These are phyloP conservation scores for Chionodraco myersi DNA, from an alignment of 2,113 vertebrate genomes.

Conservation along the genomic window DNA sequence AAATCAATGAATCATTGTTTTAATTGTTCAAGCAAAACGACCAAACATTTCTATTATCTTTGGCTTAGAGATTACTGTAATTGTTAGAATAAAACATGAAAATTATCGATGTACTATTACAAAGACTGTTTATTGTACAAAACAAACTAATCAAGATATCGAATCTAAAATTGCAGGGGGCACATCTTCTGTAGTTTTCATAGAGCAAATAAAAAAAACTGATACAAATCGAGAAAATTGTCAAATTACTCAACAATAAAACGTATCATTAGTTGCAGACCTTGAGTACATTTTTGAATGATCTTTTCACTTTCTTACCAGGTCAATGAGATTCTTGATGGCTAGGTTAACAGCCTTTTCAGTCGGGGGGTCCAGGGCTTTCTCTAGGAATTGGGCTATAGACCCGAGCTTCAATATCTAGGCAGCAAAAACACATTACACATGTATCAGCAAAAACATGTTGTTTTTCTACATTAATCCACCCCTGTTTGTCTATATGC, in stretches of 20 bases:
- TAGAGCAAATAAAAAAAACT: no score
- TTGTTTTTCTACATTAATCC: background rate
- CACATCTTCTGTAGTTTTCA: no score
- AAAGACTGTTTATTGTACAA: background rate
- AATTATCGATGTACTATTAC: background rate
- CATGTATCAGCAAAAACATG: background rate
- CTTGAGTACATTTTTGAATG: background rate
- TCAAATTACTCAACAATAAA: background rate
- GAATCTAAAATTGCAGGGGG: background rate
- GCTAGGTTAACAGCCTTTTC: slow-evolving; percentile 88
- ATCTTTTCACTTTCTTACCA: slow-evolving; percentile 83
- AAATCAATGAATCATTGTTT: no score
- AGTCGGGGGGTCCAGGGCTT: slow-evolving; percentile 92
- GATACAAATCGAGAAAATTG: no score
- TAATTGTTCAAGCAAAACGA: no score
- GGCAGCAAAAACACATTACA: slow-evolving; percentile 22
- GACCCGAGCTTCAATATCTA: slow-evolving; percentile 94
- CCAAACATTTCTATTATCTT: no score
- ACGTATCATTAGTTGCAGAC: background rate
- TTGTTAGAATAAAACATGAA: background rate
- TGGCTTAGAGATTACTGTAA: background rate
- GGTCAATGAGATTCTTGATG: slow-evolving; percentile 92
- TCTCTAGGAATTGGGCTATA: slow-evolving; percentile 91
- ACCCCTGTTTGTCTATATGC: background rate
- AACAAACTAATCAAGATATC: background rate